A percentile compares a stretch with the other conserved stretches of the same genome.
phyloP scores from a whole-genome alignment of 64 coral and sea anemone genomes.

The Montipora sp. region DNA sequence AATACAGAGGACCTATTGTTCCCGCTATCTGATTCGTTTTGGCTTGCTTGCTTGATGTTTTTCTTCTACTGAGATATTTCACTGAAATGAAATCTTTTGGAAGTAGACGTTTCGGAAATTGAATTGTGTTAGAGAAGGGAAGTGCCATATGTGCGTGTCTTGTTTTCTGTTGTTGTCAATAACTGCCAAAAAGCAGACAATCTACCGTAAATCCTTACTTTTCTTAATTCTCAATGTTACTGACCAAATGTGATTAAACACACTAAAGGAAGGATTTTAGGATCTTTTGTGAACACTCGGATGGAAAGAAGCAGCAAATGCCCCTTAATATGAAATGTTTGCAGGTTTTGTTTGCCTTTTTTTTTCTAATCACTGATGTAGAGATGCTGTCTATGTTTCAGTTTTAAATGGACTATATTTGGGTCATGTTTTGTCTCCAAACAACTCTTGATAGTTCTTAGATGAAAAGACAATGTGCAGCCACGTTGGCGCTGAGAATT shows the following conservation, averaged over 20 bases:
- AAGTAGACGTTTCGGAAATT: background rate
- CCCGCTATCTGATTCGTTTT: slow-evolving; percentile 1
- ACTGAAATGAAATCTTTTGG: no score
- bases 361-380: no score
- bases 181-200: slow-evolving; percentile 15
- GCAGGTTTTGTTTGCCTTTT: no score
- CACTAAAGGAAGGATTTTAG: no score
- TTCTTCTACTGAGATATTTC: no score
- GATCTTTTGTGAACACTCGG: no score
- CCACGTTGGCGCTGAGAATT: slow-evolving; percentile 20
- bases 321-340: no score
- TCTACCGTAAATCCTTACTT: background rate
- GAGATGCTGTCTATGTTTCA: background rate
- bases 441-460: slow-evolving; percentile 19
- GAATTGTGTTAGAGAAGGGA: slow-evolving; percentile 9
- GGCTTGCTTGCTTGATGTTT: background rate
- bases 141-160: slow-evolving; percentile 14
- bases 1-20: slow-evolving; percentile 31
- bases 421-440: slow-evolving; percentile 22
- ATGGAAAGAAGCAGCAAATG: no score
- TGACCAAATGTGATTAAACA: no score
- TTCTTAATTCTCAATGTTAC: background rate
- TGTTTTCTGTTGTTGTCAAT: slow-evolving; percentile 7
- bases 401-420: background rate
- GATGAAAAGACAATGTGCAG: background rate